Evolutionary conservation across 2,888 invertebrate genomes (phyloP).

Genomic region (Nezara viridula): DNA sequence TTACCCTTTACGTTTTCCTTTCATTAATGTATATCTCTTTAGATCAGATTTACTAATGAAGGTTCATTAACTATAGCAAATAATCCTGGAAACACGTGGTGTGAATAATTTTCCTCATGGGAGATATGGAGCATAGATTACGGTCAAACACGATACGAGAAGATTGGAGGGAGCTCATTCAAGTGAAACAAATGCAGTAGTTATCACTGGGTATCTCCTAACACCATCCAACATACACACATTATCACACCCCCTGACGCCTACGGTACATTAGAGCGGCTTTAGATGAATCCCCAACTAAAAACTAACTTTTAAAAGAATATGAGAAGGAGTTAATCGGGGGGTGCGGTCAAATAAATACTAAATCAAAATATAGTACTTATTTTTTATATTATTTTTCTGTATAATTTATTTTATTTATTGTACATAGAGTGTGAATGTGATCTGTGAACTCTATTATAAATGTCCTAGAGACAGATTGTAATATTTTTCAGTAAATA

Average conservation of each 20-base stretch:
- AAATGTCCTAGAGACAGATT: no score
- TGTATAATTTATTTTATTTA: no score
- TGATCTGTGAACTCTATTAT: no score
- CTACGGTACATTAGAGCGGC: not conserved
- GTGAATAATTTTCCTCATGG: not conserved
- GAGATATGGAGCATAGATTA: not conserved
- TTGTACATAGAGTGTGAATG: no score
- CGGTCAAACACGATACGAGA: not conserved
- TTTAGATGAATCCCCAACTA: not conserved
- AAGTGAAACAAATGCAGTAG: constrained; percentile 26
- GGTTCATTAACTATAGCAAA: not conserved
- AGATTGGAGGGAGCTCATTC: not conserved
- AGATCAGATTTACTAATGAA: not conserved
- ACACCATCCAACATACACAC: not conserved
- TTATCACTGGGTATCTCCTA: constrained; percentile 12
- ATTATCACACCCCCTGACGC: not conserved
- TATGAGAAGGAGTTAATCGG: no score
- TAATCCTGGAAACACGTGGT: not conserved
- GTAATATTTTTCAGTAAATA: no score
- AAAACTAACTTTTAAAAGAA: not conserved
- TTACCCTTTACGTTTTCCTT: no score
- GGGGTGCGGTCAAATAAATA: no score
- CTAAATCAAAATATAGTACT: no score
- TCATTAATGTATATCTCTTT: no score
- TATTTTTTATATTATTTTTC: no score